Conservation (phyloP, 2,888 invertebrate genomes). For the Tinea semifulvella region DNA sequence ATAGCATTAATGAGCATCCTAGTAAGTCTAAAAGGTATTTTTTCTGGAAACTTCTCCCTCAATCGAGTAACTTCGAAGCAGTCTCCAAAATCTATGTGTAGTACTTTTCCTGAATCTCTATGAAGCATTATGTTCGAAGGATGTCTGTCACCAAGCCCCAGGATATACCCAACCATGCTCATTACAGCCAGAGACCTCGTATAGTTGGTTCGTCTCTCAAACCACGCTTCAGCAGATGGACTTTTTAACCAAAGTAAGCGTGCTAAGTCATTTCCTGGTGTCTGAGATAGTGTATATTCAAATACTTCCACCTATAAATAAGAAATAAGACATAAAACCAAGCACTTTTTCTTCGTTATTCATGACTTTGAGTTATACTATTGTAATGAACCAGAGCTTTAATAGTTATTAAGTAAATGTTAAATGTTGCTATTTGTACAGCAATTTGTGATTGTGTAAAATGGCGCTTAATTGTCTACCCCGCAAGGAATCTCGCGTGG, state of each 20-base stretch:
- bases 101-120: constrained; percentile 96
- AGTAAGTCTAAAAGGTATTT: constrained; percentile 97
- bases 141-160: constrained; percentile 97
- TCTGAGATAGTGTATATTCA: constrained; percentile 94
- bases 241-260: constrained; percentile 97
- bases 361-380: too few species aligned
- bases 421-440: too few species aligned
- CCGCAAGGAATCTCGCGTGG: too few species aligned
- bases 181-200: constrained; percentile 98
- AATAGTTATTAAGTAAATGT: too few species aligned
- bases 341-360: too few species aligned
- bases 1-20: constrained; percentile 99
- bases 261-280: constrained; percentile 94
- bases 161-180: constrained; percentile 99
- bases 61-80: constrained; percentile 99
- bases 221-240: constrained; percentile 98
- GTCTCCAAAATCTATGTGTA: constrained; percentile 99
- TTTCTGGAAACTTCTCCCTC: constrained; percentile 98
- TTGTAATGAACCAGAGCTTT: too few species aligned
- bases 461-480: too few species aligned
- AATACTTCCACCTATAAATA: constrained; percentile 84
- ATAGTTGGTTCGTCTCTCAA: constrained; percentile 98
- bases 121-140: constrained; percentile 99
- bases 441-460: too few species aligned
- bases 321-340: too few species aligned